These are phyloP conservation scores for Pogonophryne albipinna DNA, from an alignment of 2,797 vertebrate genomes.

Conservation along the genomic window DNA sequence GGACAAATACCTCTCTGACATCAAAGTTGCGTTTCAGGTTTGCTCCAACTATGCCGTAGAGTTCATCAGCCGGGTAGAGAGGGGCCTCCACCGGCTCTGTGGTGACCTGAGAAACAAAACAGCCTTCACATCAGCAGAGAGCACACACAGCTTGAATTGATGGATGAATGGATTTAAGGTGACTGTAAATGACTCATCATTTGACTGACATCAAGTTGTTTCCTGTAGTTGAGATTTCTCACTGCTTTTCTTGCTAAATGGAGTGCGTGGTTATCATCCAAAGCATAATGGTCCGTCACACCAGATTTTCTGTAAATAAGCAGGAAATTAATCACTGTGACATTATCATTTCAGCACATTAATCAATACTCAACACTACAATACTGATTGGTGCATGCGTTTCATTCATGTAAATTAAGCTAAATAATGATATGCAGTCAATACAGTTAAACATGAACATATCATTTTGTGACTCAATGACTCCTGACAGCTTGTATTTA, in stretches of 20 bases:
- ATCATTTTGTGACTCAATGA: background rate
- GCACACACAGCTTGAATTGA: background rate
- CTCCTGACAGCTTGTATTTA: background rate
- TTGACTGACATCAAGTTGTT: slow-evolving; percentile 91
- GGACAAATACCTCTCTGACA: slow-evolving; percentile 90
- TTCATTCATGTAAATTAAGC: background rate
- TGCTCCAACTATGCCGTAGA: slow-evolving; percentile 96
- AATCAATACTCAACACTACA: background rate
- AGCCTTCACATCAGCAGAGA: background rate
- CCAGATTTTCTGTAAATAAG: slow-evolving; percentile 90
- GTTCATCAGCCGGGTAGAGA: slow-evolving; percentile 92
- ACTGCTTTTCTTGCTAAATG: slow-evolving; percentile 94
- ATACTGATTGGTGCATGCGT: background rate
- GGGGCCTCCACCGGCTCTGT: slow-evolving; percentile 91
- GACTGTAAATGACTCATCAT: background rate
- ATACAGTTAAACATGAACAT: background rate
- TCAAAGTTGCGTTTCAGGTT: slow-evolving; percentile 97
- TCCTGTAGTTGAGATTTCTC: slow-evolving; percentile 93
- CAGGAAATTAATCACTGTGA: slow-evolving; percentile 21
- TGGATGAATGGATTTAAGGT: background rate
- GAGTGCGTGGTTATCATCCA: slow-evolving; percentile 95
- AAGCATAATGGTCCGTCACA: slow-evolving; percentile 95
- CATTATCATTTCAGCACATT: slow-evolving; percentile 5
- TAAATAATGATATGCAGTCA: background rate
- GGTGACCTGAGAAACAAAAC: slow-evolving; percentile 85